Base-by-base conservation (phyloP, 2,888 invertebrate species). In the Meteorus cinctellus region DNA sequence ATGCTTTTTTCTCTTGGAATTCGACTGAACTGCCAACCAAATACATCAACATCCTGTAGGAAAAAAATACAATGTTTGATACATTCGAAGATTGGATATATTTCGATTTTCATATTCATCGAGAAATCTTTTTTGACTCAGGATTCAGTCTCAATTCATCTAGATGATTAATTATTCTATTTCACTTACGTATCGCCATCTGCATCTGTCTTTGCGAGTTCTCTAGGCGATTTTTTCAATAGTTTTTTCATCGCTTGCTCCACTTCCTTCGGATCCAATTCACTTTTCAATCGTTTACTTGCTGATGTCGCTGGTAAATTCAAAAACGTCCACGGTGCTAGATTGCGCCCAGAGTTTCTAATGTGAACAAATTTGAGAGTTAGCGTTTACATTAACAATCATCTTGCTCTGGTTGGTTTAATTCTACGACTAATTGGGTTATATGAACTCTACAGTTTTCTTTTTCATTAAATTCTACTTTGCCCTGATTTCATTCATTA, bases 121-220 rank as follows among this genome's bases (percentile, higher is more conserved):
- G 0, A 8, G 8, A 34, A 34, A 6, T 34, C 4, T 34, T 1
- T 34, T 34, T 6, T 2, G 8, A 24, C 41, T 10, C 29, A 5
- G n/a, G 36, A 34, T n/a, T 41, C 59, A n/a, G 51, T 16, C 1
- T 68, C 16, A 27, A 14, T 24, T 36, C 27, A 24, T 16, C 41
- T 55, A 5, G 29, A 41, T 27, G 63, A 14, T 29, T 45, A 14
- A 62, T 27, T 14, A 24, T n/a, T 70, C 34, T 19, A 74, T 10
- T 36, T 12, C 14, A 83, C 87, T 85, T 69, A 88, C 88, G 88
- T 88, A 71, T 88, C 83, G 0, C 87, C 87, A 70, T 88, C 87
- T 0, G 81, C 75, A 59, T 88, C 87, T 1, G 72, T 67, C n/a
- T 72, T 79, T 2, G 82, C 78, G 1, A 87, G 78, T 71, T 85